These are phyloP conservation scores for Lasaia peninsularis DNA, from an alignment of 1,140 invertebrate genomes.

Conservation along the genomic window DNA sequence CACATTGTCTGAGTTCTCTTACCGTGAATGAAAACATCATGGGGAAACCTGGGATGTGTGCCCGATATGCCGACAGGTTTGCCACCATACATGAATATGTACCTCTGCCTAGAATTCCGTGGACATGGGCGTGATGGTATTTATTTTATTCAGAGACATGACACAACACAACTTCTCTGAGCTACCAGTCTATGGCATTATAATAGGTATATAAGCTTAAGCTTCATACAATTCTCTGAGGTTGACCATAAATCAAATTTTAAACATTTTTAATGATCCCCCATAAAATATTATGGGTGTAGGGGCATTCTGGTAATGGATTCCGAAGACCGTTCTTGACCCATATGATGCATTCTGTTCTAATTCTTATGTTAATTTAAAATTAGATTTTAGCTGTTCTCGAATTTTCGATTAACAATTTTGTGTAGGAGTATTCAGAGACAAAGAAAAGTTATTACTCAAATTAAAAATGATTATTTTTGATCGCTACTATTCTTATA, in stretches of 20 bases:
- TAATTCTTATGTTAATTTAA: conserved; percentile 19
- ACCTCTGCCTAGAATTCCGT: too few relatives aligned
- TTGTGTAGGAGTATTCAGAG: neutral
- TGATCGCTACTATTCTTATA: too few relatives aligned
- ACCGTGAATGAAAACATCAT: too few relatives aligned
- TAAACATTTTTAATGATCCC: conserved; percentile 64
- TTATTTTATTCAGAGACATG: too few relatives aligned
- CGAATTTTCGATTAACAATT: neutral
- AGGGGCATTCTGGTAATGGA: conserved; percentile 36
- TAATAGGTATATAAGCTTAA: neutral
- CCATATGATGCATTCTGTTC: conserved; percentile 29
- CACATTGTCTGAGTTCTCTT: too few relatives aligned
- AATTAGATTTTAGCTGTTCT: neutral
- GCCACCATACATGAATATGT: too few relatives aligned
- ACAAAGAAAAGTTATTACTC: neutral
- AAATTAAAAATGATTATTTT: neutral
- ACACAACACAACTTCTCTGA: too few relatives aligned
- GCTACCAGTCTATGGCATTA: too few relatives aligned
- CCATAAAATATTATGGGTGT: conserved; percentile 54
- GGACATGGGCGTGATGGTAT: too few relatives aligned
- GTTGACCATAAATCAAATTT: conserved; percentile 60
- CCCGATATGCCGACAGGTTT: too few relatives aligned
- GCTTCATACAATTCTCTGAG: neutral
- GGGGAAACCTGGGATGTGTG: too few relatives aligned
- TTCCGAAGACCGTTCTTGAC: conserved; percentile 33